Percentiles rank a stretch among this genome's conserved stretches.
Conservation (phyloP, 37 sponge, comb jelly and placozoan species). For the Ianthella basta region DNA sequence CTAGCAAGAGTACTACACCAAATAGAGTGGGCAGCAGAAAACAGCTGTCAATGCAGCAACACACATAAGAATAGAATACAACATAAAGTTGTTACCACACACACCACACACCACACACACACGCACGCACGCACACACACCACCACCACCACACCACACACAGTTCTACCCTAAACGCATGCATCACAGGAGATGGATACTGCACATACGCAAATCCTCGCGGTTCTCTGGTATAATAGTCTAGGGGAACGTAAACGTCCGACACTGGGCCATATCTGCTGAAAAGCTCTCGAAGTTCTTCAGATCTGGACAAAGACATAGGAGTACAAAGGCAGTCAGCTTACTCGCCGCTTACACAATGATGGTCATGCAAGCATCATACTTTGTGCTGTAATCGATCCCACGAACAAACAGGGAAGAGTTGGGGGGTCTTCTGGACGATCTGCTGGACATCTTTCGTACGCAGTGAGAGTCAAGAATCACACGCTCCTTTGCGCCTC, state of each 20-base stretch:
- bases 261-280: conserved; percentile 84
- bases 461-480: not conserved
- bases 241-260: conserved; percentile 97
- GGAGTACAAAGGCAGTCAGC: not conserved
- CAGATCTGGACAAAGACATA: conserved; percentile 48
- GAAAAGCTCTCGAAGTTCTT: conserved; percentile 91
- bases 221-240: conserved; percentile 95
- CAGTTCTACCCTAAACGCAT: not conserved
- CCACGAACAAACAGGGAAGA: conserved; percentile 85
- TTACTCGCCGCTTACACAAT: no score
- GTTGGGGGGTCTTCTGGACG: conserved; percentile 76
- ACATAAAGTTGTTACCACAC: not conserved
- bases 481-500: not conserved
- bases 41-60: no score
- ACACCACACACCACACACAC: not conserved
- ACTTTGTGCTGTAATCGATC: conserved; percentile 78
- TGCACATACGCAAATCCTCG: conserved; percentile 98
- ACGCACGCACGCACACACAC: not conserved
- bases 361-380: conserved; percentile 7
- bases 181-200: conserved; percentile 75
- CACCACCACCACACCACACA: no score
- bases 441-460: conserved; percentile 34
- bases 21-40: not conserved
- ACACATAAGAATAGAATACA: no score
- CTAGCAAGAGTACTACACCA: not conserved